phyloP scores from a whole-genome alignment of 2,888 invertebrate genomes.

The Palloptera scutellata region DNA sequence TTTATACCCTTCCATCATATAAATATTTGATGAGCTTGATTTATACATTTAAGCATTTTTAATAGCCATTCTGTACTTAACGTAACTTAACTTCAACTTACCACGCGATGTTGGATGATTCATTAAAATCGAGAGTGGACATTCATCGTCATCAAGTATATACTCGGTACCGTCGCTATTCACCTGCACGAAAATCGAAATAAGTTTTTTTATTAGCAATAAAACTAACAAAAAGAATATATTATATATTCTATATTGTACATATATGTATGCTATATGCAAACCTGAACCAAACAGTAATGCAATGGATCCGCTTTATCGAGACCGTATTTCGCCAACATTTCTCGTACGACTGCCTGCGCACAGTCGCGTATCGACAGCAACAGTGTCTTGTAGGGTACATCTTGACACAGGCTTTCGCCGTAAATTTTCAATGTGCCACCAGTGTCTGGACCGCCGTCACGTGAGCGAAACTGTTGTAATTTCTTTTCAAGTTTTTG shows the following conservation, averaged over 20 bases:
- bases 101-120: slow-evolving; percentile 86
- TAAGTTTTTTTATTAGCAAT: not conserved
- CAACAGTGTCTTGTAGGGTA: slow-evolving; percentile 97
- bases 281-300: slow-evolving; percentile 92
- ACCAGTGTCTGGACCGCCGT: slow-evolving; percentile 93
- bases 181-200: slow-evolving; percentile 62
- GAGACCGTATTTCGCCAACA: slow-evolving; percentile 96
- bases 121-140: slow-evolving; percentile 93
- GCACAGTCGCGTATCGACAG: slow-evolving; percentile 93
- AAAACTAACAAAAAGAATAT: not conserved
- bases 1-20: too few relatives aligned
- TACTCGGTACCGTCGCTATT: slow-evolving; percentile 82
- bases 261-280: slow-evolving; percentile 10
- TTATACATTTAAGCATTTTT: too few relatives aligned
- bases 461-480: slow-evolving; percentile 93
- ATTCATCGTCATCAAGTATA: slow-evolving; percentile 96
- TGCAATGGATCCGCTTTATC: slow-evolving; percentile 88
- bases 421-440: slow-evolving; percentile 95
- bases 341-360: slow-evolving; percentile 91
- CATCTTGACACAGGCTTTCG: slow-evolving; percentile 92
- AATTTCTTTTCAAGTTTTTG: slow-evolving; percentile 96
- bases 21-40: too few relatives aligned
- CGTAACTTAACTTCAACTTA: slow-evolving; percentile 68
- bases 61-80: too few relatives aligned
- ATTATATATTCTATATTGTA: not conserved